Conservation (phyloP, 2,888 invertebrate genomes). For the Gastracanthus pulcherrimus region DNA sequence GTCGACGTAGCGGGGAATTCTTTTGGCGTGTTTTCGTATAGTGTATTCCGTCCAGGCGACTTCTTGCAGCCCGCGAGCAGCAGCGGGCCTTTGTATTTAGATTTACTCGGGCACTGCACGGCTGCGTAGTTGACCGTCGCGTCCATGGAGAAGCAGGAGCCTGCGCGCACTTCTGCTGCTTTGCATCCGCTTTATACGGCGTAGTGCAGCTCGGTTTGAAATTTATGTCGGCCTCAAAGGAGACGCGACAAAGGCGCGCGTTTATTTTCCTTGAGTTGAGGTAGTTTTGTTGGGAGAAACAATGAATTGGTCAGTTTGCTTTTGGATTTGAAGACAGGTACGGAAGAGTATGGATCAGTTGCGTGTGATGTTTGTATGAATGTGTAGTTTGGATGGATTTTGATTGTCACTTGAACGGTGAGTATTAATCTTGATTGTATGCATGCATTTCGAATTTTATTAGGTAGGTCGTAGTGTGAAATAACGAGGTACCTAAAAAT, state of each 20-base stretch:
- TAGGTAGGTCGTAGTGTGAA: no score
- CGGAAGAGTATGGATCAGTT: no score
- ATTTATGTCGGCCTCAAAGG: not conserved
- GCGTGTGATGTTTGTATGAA: no score
- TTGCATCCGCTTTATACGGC: not conserved
- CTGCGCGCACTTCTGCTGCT: not conserved
- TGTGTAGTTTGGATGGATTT: no score
- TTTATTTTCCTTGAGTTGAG: not conserved
- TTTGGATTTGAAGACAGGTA: no score
- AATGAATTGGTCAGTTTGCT: no score
- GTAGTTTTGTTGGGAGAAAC: no score
- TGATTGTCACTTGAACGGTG: no score
- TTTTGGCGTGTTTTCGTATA: constrained; percentile 9
- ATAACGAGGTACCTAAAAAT: no score
- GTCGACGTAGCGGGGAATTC: not conserved
- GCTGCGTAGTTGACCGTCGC: not conserved
- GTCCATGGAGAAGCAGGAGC: no score
- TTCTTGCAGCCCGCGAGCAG: not conserved
- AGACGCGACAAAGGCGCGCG: not conserved
- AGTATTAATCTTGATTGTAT: no score
- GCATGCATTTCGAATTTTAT: no score
- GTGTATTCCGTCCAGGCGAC: not conserved
- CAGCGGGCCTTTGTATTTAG: constrained; percentile 25
- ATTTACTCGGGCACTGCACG: constrained; percentile 12
- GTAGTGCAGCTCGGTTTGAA: not conserved